A percentile compares a stretch with the other conserved stretches of the same genome.
Conservation (phyloP, 2,797 vertebrate genomes). For the Ceyx erithaca region DNA sequence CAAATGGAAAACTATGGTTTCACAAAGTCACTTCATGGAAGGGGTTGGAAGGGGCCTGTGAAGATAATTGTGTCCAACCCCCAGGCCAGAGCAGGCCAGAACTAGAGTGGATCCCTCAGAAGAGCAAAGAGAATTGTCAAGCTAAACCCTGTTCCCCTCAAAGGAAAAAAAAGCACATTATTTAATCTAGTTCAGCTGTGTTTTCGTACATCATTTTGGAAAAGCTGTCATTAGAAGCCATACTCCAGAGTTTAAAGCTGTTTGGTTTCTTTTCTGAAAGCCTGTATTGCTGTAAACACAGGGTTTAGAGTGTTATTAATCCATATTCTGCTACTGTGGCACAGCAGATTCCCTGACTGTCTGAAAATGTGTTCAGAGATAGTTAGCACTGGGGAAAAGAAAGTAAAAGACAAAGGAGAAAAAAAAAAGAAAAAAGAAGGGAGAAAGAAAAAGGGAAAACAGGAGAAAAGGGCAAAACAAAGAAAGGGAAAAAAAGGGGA, state of each 20-base stretch:
- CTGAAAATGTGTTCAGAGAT: background rate
- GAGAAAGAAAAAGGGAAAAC: too few relatives aligned
- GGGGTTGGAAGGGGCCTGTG: too few relatives aligned
- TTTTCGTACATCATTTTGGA: background rate
- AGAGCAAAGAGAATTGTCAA: background rate
- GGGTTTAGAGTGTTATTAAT: background rate
- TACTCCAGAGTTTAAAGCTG: background rate
- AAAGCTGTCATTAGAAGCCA: conserved; percentile 7
- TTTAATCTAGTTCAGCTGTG: conserved; percentile 38
- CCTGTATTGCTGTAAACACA: background rate
- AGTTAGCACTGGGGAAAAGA: background rate
- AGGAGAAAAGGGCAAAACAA: background rate
- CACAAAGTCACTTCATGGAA: too few relatives aligned
- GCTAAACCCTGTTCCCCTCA: background rate
- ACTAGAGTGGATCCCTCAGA: too few relatives aligned
- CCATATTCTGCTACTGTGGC: background rate
- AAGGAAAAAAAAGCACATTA: background rate
- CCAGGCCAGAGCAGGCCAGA: too few relatives aligned
- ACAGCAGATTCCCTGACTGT: background rate
- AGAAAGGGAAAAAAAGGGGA: too few relatives aligned
- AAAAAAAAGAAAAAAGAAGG: background rate
- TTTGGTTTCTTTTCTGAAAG: background rate
- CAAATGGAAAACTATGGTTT: background rate
- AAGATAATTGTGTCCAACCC: too few relatives aligned
- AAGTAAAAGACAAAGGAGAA: background rate